A percentile compares a stretch with the other conserved stretches of the same genome.
Evolutionary conservation across 2,797 vertebrate species (phyloP).

Genomic region (Pangasius macronema): DNA sequence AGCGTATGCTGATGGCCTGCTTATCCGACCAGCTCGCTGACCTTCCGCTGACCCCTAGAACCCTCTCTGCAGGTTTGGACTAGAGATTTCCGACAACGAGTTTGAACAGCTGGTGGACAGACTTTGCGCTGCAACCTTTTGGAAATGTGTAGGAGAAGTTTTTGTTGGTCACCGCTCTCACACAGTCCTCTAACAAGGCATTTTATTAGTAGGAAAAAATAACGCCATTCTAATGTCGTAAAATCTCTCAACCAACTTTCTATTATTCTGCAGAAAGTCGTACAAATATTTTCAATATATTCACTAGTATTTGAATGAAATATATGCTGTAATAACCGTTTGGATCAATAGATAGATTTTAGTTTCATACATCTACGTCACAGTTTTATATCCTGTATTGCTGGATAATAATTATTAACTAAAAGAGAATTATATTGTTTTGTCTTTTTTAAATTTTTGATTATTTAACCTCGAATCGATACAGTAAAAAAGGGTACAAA

Average conservation of each 20-base stretch:
- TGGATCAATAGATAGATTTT: no score
- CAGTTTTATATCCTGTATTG: background rate
- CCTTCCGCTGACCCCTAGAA: slow-evolving; percentile 61
- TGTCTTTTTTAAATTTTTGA: background rate
- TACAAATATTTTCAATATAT: background rate
- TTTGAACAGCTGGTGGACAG: slow-evolving; percentile 86
- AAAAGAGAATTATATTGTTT: background rate
- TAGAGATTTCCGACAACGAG: slow-evolving; percentile 84
- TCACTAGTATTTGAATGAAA: background rate
- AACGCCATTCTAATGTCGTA: background rate
- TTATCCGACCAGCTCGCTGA: slow-evolving; percentile 59
- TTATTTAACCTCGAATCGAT: no score
- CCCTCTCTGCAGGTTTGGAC: slow-evolving; percentile 76
- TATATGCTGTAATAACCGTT: background rate
- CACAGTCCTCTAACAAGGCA: background rate
- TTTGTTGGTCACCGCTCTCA: slow-evolving; percentile 60
- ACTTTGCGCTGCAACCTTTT: slow-evolving; percentile 76
- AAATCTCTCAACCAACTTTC: background rate
- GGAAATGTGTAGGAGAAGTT: slow-evolving; percentile 74
- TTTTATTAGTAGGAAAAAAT: background rate
- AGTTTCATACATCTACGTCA: background rate
- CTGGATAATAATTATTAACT: background rate
- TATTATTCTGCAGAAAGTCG: background rate
- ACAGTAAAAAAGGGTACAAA: no score
- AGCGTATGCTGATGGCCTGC: slow-evolving; percentile 83